Evolutionary conservation across 2,888 invertebrate species (phyloP).

Genomic region (Brachylomia viminalis): DNA sequence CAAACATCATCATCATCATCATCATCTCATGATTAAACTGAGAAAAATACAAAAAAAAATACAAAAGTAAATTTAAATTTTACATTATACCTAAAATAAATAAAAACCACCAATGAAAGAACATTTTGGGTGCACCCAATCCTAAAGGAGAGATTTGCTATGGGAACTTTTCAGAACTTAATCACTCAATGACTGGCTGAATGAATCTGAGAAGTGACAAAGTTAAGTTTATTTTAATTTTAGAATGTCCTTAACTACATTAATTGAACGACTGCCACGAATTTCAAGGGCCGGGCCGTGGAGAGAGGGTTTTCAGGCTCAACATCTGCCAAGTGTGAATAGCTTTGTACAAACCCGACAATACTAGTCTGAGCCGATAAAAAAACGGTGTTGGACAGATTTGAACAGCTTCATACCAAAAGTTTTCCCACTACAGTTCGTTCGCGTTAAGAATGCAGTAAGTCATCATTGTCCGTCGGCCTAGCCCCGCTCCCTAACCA

Average conservation of each 20-base stretch:
- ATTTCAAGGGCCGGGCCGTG: not conserved
- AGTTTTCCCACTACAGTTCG: no score
- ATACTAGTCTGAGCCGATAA: no score
- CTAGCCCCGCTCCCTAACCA: no score
- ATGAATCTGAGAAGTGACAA: not conserved
- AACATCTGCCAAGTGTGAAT: not conserved
- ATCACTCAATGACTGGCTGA: not conserved
- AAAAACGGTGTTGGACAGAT: no score
- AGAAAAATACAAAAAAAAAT: no score
- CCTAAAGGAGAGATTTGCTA: not conserved
- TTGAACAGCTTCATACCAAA: no score
- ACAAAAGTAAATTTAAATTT: no score
- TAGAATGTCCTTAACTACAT: not conserved
- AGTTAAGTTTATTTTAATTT: not conserved
- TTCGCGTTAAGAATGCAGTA: no score
- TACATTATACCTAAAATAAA: not conserved
- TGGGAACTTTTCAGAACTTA: not conserved
- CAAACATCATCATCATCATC: no score
- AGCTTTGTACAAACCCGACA: not conserved
- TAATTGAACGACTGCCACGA: not conserved
- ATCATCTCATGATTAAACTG: no score
- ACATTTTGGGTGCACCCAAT: not conserved
- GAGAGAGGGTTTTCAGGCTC: not conserved
- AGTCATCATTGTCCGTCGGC: no score
- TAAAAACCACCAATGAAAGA: not conserved